A percentile compares a stretch with the other conserved stretches of the same genome.
These are phyloP conservation scores for Peromyscus leucopus DNA, from an alignment of 2,113 vertebrate genomes.

Conservation along the genomic window DNA sequence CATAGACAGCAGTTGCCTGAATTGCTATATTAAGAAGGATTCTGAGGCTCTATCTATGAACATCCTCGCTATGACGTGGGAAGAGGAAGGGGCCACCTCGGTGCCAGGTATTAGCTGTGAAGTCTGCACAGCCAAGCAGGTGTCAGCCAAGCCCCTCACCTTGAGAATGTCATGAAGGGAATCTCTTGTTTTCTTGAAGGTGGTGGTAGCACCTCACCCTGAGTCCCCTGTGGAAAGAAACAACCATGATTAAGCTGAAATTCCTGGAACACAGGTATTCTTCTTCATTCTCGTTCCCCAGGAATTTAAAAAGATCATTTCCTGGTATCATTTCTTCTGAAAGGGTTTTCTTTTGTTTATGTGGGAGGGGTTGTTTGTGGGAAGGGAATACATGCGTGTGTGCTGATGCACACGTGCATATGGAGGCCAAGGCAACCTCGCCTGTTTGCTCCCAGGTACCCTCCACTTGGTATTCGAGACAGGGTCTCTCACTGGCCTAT, in stretches of 20 bases:
- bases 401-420: too few relatives aligned
- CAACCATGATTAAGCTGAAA: not conserved
- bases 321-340: not conserved
- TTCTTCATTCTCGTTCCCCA: not conserved
- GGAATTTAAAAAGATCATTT: not conserved
- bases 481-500: not conserved
- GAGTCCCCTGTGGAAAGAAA: not conserved
- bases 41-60: not conserved
- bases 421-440: not conserved
- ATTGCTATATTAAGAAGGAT: not conserved
- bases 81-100: not conserved
- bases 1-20: not conserved
- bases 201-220: not conserved
- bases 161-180: not conserved
- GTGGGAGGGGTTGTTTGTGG: not conserved
- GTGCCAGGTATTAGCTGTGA: not conserved
- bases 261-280: conserved; percentile 4
- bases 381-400: not conserved
- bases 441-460: too few relatives aligned
- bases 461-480: not conserved
- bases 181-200: not conserved
- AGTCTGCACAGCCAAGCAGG: rapidly evolving
- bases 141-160: not conserved
- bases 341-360: not conserved
- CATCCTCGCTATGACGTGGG: rapidly evolving